Evolutionary conservation across 92 coral and sea anemone genomes (phyloP).

Genomic region (Phenganax subtilis): DNA sequence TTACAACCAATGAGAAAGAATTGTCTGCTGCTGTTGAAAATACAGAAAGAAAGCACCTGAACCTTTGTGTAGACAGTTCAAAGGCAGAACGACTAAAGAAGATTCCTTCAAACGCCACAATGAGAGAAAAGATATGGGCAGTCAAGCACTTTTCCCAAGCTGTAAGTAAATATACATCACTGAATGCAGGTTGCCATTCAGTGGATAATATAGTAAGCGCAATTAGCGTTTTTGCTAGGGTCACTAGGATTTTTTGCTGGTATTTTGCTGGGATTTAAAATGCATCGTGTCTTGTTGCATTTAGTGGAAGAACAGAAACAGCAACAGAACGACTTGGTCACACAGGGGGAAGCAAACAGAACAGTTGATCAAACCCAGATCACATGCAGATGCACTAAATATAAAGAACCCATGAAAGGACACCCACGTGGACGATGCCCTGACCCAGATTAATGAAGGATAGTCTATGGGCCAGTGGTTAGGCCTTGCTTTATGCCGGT

Average conservation of each 20-base stretch:
- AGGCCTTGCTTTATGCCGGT: background rate
- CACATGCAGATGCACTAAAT: background rate
- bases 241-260: no score
- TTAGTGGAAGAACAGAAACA: conserved; percentile 7
- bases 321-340: background rate
- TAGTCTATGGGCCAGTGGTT: background rate
- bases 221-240: background rate
- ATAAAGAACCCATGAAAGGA: background rate
- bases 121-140: conserved; percentile 20
- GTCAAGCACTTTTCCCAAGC: conserved; percentile 20
- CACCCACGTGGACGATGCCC: conserved; percentile 1
- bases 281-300: background rate
- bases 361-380: background rate
- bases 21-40: background rate
- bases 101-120: background rate
- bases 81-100: conserved; percentile 1
- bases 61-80: background rate
- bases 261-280: background rate
- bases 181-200: background rate
- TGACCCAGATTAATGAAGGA: background rate
- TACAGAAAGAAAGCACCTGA: background rate
- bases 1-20: background rate
- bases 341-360: background rate
- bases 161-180: background rate
- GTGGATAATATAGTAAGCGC: background rate